Evolutionary conservation across 2,888 invertebrate genomes (phyloP), one percentile per base, ranked within the genome.

Genomic region (Digitonthophagus gazella): DNA sequence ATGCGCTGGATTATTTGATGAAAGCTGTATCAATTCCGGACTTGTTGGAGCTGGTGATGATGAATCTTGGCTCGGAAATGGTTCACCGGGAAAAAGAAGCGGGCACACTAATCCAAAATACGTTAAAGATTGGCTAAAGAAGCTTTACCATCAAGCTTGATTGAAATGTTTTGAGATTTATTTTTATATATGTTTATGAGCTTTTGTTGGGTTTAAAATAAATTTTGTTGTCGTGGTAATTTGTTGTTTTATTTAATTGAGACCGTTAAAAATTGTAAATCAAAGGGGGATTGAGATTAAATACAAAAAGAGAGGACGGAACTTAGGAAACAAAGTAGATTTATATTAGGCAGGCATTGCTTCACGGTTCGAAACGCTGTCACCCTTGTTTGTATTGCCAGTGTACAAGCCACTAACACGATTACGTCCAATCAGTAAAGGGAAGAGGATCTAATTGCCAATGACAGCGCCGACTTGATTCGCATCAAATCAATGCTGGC

Each of bases 321-420:
- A 44, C 11, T 44, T 44, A 44, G 28, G 6, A 44, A 11, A 44
- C 11, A 44, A 44, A 44, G 28, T 44, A 44, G 28, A 44, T 44
- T 44, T 44, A 44, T 44, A 44, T 61, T 18, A 61, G 15, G 54
- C 18, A 28, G 57, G 65, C 64, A 63, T 56, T 58, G 65, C 58
- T 66, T 66, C 58, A 71, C 70, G 67, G 68, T 69, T 65, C 72
- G 70, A 72, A 72, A 75, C 61, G 19, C 74, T 76, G 77, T 78
- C 78, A 80, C 81, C 82, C 80, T 79, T 82, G 80, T 82, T 82
- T 82, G 80, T 78, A 80, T 77, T 78, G 79, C 80, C 79, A 78
- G 79, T 78, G 78, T 77, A 78, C 78, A 78, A 44, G 80, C 81
- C 80, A 80, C 81, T 82, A 82, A 82, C 80, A 77, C 73, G 76